Percentiles rank a stretch among this genome's conserved stretches.
phyloP scores from a whole-genome alignment of 2,113 vertebrate genomes.

The Calypte anna region DNA sequence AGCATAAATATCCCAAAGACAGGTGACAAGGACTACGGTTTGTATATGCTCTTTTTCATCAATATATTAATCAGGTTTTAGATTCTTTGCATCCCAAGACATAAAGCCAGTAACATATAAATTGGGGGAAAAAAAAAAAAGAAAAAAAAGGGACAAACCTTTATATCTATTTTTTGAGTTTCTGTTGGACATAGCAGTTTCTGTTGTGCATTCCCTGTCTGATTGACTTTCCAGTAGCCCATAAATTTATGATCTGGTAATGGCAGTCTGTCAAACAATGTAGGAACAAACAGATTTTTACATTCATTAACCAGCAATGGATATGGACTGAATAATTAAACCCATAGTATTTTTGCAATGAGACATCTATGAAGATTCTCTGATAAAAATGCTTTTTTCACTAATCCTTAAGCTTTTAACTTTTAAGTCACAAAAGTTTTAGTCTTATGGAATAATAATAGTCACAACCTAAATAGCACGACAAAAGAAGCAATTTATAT shows the following conservation, averaged over 20 bases:
- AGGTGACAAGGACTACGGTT: rapidly evolving
- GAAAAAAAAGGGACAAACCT: slow-evolving; percentile 78
- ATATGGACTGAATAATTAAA: not conserved
- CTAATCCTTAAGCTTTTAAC: not conserved
- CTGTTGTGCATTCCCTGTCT: slow-evolving; percentile 73
- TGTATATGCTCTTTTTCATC: not conserved
- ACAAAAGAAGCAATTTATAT: not conserved
- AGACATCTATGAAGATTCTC: not conserved
- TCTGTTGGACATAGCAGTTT: slow-evolving; percentile 89
- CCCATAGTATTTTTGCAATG: not conserved
- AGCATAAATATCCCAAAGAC: not conserved
- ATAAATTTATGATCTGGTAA: slow-evolving; percentile 87
- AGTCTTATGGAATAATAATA: not conserved
- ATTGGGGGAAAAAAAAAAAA: not conserved
- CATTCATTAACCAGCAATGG: not conserved
- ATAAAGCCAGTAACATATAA: not conserved
- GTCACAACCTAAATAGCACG: not conserved
- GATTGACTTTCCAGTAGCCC: slow-evolving; percentile 89
- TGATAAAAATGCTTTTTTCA: not conserved
- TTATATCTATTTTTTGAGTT: slow-evolving; percentile 83
- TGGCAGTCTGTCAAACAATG: slow-evolving; percentile 82
- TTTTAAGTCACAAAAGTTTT: not conserved
- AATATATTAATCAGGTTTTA: not conserved
- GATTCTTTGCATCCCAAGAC: not conserved
- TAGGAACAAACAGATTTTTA: slow-evolving; percentile 40